Percentiles rank a stretch among this genome's conserved stretches.
phyloP scores from a whole-genome alignment of 1,140 invertebrate species.

The Cotesia vestalis region DNA sequence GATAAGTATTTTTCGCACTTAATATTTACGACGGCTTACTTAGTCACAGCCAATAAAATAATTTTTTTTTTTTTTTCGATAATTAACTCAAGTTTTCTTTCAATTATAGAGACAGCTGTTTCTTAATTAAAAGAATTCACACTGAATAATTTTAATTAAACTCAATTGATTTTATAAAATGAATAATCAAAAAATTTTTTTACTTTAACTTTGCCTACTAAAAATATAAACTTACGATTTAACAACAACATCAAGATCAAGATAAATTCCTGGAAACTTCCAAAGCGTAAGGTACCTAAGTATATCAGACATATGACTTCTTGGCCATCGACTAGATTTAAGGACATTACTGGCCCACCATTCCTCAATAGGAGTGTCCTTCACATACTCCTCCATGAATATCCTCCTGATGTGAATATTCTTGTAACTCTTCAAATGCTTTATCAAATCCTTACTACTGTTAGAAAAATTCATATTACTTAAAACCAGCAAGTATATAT shows the following conservation, averaged over 20 bases:
- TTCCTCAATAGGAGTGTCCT: constrained; percentile 65
- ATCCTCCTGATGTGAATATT: constrained; percentile 69
- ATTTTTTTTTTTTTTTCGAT: too few relatives aligned
- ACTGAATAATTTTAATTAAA: too few relatives aligned
- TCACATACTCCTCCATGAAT: constrained; percentile 4
- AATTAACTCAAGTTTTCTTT: too few relatives aligned
- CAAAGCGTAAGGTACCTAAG: constrained; percentile 77
- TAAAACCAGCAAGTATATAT: constrained; percentile 69
- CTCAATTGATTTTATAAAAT: not conserved
- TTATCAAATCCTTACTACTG: constrained; percentile 53
- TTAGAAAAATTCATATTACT: constrained; percentile 60
- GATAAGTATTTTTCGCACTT: too few relatives aligned
- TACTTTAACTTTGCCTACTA: not conserved
- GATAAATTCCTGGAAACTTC: constrained; percentile 81
- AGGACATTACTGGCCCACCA: constrained; percentile 69
- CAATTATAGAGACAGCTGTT: too few relatives aligned
- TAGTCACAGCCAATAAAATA: too few relatives aligned
- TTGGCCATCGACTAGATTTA: constrained; percentile 66
- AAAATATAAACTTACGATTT: constrained; percentile 39
- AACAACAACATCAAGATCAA: constrained; percentile 81
- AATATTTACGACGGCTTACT: too few relatives aligned
- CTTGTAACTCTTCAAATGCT: constrained; percentile 64
- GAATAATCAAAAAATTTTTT: not conserved
- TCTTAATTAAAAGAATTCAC: too few relatives aligned
- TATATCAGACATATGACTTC: constrained; percentile 73